phyloP scores from a whole-genome alignment of 2,888 invertebrate genomes.

The Liodrosophila aerea region DNA sequence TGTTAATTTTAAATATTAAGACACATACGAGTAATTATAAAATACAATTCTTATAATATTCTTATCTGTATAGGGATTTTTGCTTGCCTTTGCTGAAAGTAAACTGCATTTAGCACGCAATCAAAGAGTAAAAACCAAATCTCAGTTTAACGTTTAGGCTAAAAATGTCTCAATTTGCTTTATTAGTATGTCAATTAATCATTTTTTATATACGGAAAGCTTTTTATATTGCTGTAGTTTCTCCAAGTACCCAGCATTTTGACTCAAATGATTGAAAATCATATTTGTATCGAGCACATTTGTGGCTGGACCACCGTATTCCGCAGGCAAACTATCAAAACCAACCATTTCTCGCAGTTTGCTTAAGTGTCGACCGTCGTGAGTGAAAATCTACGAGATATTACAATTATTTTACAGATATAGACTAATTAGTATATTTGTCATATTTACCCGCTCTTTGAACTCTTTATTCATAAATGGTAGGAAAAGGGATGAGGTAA shows the following conservation, averaged over 20 bases:
- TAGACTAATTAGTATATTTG: background rate
- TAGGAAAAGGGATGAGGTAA: constrained; percentile 74
- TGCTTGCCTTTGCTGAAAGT: too few relatives aligned
- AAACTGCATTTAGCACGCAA: too few relatives aligned
- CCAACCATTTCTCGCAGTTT: constrained; percentile 79
- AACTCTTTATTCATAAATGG: constrained; percentile 79
- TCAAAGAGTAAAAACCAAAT: too few relatives aligned
- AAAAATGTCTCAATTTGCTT: background rate
- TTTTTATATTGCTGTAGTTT: constrained; percentile 75
- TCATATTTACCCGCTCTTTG: constrained; percentile 69
- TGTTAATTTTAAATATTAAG: too few relatives aligned
- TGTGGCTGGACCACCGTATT: constrained; percentile 77
- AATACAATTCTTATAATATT: too few relatives aligned
- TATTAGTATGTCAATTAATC: background rate
- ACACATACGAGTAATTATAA: too few relatives aligned
- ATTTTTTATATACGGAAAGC: constrained; percentile 6
- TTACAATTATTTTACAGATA: too few relatives aligned
- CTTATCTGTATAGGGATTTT: too few relatives aligned
- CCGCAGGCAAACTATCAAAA: constrained; percentile 74
- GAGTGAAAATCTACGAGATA: constrained; percentile 69
- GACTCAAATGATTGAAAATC: constrained; percentile 72
- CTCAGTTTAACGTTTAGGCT: background rate
- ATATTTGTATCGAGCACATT: constrained; percentile 75
- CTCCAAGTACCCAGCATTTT: constrained; percentile 69
- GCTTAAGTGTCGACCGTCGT: constrained; percentile 76